Evolutionary conservation across 1,140 invertebrate species (phyloP).

Genomic region (Bombus terrestris): DNA sequence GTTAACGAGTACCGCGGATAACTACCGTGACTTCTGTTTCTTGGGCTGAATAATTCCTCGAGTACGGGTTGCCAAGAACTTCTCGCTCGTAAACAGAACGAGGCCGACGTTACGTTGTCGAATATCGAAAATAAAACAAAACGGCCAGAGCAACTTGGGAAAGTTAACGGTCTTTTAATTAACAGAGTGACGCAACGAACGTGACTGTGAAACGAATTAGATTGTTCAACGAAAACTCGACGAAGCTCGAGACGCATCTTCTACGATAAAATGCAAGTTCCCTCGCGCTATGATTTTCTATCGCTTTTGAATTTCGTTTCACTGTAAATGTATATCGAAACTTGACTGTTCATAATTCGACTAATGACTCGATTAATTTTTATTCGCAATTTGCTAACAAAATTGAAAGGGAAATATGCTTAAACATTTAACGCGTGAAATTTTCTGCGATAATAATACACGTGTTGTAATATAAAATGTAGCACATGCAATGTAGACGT

Average conservation of each 20-base stretch:
- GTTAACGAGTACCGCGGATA: conserved; percentile 65
- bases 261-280: too few species aligned
- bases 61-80: conserved; percentile 50
- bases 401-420: background rate
- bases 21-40: conserved; percentile 61
- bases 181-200: background rate
- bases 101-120: conserved; percentile 31
- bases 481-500: background rate
- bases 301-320: background rate
- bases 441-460: background rate
- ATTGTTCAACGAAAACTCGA: background rate
- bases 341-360: background rate
- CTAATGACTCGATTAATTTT: background rate
- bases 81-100: conserved; percentile 52
- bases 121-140: conserved; percentile 19
- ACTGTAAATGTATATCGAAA: background rate
- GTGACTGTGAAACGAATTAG: background rate
- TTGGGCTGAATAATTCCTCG: conserved; percentile 63
- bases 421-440: background rate
- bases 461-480: background rate
- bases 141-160: background rate
- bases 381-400: background rate
- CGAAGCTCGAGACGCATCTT: too few species aligned
- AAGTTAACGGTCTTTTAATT: conserved; percentile 31
- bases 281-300: background rate